Evolutionary conservation across 2,888 invertebrate species (phyloP).

Genomic region (Tipula vernalis): DNA sequence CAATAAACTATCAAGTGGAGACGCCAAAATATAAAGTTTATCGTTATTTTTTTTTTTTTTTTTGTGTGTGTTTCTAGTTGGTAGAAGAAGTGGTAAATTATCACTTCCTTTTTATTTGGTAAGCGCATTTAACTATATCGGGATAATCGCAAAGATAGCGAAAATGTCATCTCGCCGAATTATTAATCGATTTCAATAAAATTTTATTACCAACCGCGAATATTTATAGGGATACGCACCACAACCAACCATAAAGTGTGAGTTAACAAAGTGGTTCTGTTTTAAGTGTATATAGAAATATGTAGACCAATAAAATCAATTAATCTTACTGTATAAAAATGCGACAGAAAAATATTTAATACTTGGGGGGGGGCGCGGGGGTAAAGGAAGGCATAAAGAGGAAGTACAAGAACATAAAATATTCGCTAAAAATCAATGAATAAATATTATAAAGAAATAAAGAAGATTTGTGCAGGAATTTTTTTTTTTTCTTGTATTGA

Average conservation of each 20-base stretch:
- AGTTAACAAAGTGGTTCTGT: not conserved
- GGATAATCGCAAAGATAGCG: slow-evolving; percentile 6
- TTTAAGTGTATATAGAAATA: not conserved
- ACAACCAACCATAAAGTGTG: not conserved
- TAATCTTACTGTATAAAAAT: slow-evolving; percentile 8
- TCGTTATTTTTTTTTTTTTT: too few relatives aligned
- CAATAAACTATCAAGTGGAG: not conserved
- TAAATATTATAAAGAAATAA: slow-evolving; percentile 7
- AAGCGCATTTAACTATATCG: not conserved
- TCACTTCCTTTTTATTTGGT: not conserved
- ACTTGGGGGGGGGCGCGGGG: not conserved
- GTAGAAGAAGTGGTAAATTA: not conserved
- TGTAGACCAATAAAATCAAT: slow-evolving; percentile 12
- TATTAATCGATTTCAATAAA: slow-evolving; percentile 11
- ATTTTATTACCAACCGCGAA: slow-evolving; percentile 6
- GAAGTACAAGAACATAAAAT: not conserved
- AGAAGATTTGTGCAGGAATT: not conserved
- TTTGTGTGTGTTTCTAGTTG: not conserved
- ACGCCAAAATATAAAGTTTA: not conserved
- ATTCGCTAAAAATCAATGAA: not conserved
- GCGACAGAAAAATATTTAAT: not conserved
- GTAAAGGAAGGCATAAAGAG: not conserved
- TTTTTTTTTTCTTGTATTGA: not conserved
- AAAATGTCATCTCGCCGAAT: not conserved
- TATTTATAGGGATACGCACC: not conserved